A percentile compares a stretch with the other conserved stretches of the same genome.
These are phyloP conservation scores for Sebastes fasciatus DNA, from an alignment of 2,113 vertebrate species.

Conservation along the genomic window DNA sequence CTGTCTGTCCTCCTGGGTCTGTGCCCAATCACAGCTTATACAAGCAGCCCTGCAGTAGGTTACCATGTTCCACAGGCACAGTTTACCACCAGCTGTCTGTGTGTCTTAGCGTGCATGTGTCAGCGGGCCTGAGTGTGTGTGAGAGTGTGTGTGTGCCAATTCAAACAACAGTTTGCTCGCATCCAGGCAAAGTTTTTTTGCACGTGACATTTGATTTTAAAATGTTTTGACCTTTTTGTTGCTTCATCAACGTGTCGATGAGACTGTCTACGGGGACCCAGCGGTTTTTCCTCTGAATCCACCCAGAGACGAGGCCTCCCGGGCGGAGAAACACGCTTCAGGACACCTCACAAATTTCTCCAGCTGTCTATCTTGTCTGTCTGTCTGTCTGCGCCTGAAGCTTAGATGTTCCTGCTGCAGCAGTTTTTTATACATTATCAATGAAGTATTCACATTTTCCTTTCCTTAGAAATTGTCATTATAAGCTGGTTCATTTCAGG, in stretches of 20 bases:
- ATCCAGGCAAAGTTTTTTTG: conserved; percentile 21
- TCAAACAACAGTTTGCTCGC: conserved; percentile 27
- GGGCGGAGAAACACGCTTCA: conserved; percentile 11
- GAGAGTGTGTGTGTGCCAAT: conserved; percentile 6
- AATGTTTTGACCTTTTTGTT: conserved; percentile 47
- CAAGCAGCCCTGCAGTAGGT: conserved; percentile 44
- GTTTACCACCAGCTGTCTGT: conserved; percentile 32
- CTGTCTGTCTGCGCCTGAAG: background rate
- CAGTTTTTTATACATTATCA: background rate
- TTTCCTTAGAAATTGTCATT: background rate
- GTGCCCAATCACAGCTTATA: conserved; percentile 39
- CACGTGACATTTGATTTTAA: conserved; percentile 60
- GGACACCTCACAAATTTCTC: conserved; percentile 26
- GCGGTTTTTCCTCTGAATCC: background rate
- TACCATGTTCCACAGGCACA: conserved; percentile 37
- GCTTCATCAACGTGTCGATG: conserved; percentile 36
- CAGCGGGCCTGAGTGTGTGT: conserved; percentile 5
- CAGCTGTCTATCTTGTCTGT: conserved; percentile 46
- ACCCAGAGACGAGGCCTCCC: conserved; percentile 14
- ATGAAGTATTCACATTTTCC: background rate
- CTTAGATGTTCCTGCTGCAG: background rate
- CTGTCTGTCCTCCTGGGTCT: conserved; percentile 1
- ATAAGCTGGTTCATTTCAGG: background rate
- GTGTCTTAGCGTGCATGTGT: background rate
- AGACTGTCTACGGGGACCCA: conserved; percentile 4